phyloP scores from a whole-genome alignment of 2,797 vertebrate species.

The Cryptoprocta ferox region DNA sequence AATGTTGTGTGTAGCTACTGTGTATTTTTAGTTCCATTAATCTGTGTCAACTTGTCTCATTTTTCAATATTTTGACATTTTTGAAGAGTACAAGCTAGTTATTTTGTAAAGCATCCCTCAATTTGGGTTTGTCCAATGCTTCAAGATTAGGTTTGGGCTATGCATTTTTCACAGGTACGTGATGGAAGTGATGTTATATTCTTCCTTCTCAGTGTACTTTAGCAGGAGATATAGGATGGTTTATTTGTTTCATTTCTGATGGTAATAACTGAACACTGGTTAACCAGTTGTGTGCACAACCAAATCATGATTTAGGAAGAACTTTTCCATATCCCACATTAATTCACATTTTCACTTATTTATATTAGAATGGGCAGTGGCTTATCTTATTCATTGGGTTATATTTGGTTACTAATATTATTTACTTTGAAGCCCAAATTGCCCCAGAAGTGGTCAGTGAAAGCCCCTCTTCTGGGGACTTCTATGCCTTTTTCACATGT shows the following conservation, averaged over 20 bases:
- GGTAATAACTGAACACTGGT: not conserved
- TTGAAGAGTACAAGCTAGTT: not conserved
- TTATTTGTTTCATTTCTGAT: not conserved
- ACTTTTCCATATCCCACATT: not conserved
- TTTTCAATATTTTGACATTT: not conserved
- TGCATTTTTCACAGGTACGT: not conserved
- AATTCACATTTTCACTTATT: conserved; percentile 22
- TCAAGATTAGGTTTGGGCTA: not conserved
- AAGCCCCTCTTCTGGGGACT: not conserved
- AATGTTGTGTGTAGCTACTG: not conserved
- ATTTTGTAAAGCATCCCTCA: not conserved
- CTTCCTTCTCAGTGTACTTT: not conserved
- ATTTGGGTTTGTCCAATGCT: not conserved
- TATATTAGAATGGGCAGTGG: not conserved
- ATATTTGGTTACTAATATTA: not conserved
- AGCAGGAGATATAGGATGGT: not conserved
- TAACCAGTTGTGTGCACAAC: not conserved
- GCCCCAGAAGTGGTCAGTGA: not conserved
- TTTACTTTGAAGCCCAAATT: not conserved
- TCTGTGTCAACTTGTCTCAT: not conserved
- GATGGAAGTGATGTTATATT: not conserved
- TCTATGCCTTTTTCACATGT: not conserved
- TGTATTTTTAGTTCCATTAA: not conserved
- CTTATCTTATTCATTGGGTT: not conserved
- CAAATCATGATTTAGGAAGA: not conserved